Evolutionary conservation across 92 coral and sea anemone genomes (phyloP), one percentile per base, ranked within the genome.

Genomic region (Epizoanthus ramosus): DNA sequence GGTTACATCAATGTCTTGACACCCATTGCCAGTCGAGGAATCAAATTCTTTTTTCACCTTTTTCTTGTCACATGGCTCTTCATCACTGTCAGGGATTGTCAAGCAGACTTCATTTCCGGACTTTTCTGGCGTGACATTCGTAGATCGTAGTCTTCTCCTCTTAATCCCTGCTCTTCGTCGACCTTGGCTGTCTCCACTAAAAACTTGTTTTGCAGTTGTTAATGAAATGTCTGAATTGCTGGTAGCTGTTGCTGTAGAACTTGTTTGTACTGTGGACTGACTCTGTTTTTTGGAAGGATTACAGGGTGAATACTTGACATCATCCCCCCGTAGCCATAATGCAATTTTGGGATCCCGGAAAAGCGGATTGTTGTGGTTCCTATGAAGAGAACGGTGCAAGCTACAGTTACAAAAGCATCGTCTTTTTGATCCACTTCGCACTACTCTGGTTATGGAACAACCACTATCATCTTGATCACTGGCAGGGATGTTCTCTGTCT

Each of bases 391-490:
- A 58, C 59, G 68, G 56, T 45, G 82, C 21, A 77, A 23, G 31
- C 66, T 37, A 4, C 41, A 64, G 6, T n/a, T 16, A 77, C 43
- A 22, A 35, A 57, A 22, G 17, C 81, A 23, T n/a, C 37, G 22
- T 33, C 4, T 61, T 1, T 13, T 77, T 13, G 23, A 60, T 21
- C 24, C 82, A 77, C n/a, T 50, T 8, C 47, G 83, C 41, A 76
- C 67, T 2, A 84, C 85, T 15, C 79, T 88, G 21, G 91, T 84
- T 23, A 79, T 84, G 13, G 31, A 22, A 57, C 91, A 87, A 9
- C 53, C 22, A 14, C 84, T 86, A 1, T 66, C 79, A 5, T 88
- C 31, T 0, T 28, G 31, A 28, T 28, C 77, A 10, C 21, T 56
- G 52, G 57, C 73, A 65, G 4, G 57, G 14, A 9, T 59, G 16